Evolutionary conservation across 2,888 invertebrate genomes (phyloP).

Genomic region (Panopea generosa): DNA sequence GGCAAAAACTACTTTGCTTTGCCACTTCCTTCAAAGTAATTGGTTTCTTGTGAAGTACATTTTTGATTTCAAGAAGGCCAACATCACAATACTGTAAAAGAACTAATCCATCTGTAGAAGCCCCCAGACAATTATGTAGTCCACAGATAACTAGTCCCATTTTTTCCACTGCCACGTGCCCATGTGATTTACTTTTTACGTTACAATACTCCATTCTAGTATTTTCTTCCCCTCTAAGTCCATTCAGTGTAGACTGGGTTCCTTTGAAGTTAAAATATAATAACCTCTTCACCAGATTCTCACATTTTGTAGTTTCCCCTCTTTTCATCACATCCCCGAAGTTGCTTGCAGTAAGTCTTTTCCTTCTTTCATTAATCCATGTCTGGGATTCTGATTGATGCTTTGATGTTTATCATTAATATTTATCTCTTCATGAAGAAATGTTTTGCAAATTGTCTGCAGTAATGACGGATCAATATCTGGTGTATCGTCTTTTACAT

Average conservation of each 20-base stretch:
- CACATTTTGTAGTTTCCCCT: constrained; percentile 2
- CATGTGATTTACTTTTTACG: constrained; percentile 24
- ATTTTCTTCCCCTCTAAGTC: constrained; percentile 26
- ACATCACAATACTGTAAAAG: neutral
- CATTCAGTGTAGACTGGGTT: constrained; percentile 15
- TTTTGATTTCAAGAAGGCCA: constrained; percentile 24
- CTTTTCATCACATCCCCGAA: constrained; percentile 31
- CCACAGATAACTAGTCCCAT: constrained; percentile 27
- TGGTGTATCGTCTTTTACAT: constrained; percentile 2
- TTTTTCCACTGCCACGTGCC: constrained; percentile 21
- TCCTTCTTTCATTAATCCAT: neutral
- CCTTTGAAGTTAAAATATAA: constrained; percentile 17
- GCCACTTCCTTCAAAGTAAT: no score
- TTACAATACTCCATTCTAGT: constrained; percentile 47
- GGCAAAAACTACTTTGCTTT: no score
- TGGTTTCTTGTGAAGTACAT: constrained; percentile 28
- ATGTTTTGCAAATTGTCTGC: neutral
- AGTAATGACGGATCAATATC: neutral
- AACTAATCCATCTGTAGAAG: constrained; percentile 44
- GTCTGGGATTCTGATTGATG: neutral
- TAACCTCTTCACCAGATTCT: constrained; percentile 10
- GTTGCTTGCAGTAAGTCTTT: constrained; percentile 21
- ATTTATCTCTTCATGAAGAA: neutral
- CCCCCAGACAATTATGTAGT: no score
- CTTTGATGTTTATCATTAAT: neutral